These are phyloP conservation scores for Drosophila meridiana DNA, from an alignment of 2,888 invertebrate genomes.

Conservation along the genomic window DNA sequence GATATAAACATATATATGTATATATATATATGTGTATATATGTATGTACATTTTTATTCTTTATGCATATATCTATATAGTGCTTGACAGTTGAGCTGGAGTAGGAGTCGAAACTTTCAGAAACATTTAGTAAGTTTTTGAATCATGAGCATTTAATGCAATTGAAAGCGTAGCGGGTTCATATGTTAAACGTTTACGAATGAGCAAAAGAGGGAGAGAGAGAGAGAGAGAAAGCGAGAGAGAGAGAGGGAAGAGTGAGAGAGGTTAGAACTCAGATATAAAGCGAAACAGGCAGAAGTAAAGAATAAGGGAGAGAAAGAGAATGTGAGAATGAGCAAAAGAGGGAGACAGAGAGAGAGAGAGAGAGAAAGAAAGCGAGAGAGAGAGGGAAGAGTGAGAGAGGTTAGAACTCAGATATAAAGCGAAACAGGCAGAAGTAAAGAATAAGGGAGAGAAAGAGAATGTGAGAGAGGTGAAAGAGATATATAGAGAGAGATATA, in stretches of 20 bases:
- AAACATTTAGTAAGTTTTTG: constrained; percentile 6
- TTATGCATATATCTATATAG: neutral
- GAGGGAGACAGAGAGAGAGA: too few species aligned
- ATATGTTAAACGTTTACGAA: constrained; percentile 3
- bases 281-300: too few species aligned
- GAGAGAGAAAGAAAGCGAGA: too few species aligned
- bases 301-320: neutral
- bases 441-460: too few species aligned
- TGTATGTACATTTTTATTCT: neutral
- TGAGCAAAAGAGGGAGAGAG: neutral
- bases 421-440: too few species aligned
- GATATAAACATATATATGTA: neutral
- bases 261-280: neutral
- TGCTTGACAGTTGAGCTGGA: constrained; percentile 4
- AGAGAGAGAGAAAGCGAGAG: neutral
- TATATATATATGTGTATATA: neutral
- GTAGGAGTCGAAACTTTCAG: constrained; percentile 3
- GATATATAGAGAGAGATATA: neutral
- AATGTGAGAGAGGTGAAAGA: too few species aligned
- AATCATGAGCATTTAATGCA: neutral
- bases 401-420: too few species aligned
- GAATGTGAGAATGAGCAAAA: too few species aligned
- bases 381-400: too few species aligned
- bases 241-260: neutral
- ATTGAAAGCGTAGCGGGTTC: neutral